Evolutionary conservation across 2,797 vertebrate species (phyloP), one percentile per base, ranked within the genome.

Genomic region (Acipenser ruthenus): DNA sequence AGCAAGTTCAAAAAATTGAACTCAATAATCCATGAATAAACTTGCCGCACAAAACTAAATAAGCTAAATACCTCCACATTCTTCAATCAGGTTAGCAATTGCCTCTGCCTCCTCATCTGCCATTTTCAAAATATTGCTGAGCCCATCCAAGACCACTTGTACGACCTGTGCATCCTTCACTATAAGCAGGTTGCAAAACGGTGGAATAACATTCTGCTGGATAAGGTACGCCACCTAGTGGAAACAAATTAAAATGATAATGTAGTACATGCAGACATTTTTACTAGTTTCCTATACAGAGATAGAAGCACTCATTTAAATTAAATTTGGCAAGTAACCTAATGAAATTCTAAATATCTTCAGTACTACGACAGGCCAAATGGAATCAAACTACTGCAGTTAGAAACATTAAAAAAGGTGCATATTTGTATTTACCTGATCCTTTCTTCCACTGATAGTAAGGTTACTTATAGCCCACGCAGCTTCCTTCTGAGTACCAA

Each of bases 41-140:
- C 37, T 37, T 37, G 3, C 37, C 37, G 37, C 37, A 37, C 37
- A 37, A 37, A 37, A 37, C 37, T 4, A 37, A 37, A 37, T 0
- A 5, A 37, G 37, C 37, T 37, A 37, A 37, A 1, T 88, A 97
- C 97, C 97, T 87, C 95, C 96, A 77, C 97, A 98, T 81, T 99
- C 96, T 81, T 99, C 97, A 79, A 99, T 99, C 77, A 99, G 93
- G 77, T 94, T 99, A 82, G 96, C 95, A 76, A 99, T 95, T 62
- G 90, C 96, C 86, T 98, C 97, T 0, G 95, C 93, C 80, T 99
- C 95, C 10, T 99, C 96, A 69, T 99, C 95, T 8, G 95, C 96
- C 97, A 99, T 99, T 87, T 99, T 99, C 72, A 99, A 92, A 85
- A 99, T 99, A 89, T 99, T 99, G 91, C 95, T 99, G 82, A 99